These are phyloP conservation scores for Leptinotarsa haldemani DNA, from an alignment of 2,888 invertebrate genomes.

Conservation along the genomic window DNA sequence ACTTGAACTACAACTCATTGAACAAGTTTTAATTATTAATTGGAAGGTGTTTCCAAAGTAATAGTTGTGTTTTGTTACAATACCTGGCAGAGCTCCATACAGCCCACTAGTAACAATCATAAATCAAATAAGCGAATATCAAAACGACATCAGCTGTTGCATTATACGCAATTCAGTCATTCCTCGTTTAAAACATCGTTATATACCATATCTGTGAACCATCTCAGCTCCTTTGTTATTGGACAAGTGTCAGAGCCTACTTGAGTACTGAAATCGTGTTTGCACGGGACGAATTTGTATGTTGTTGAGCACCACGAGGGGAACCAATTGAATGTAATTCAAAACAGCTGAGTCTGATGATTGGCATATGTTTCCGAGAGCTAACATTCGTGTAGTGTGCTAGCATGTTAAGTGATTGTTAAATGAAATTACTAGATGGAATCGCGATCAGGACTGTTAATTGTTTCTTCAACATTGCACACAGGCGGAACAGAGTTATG, in stretches of 20 bases:
- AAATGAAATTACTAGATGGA: not conserved
- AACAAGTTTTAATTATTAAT: too few relatives aligned
- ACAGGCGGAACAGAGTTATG: not conserved
- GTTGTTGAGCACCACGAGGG: constrained; percentile 3
- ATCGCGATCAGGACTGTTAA: not conserved
- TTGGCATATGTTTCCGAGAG: constrained; percentile 4
- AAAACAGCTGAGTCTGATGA: constrained; percentile 8
- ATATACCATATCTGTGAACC: not conserved
- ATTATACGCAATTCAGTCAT: not conserved
- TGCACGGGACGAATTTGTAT: constrained; percentile 1
- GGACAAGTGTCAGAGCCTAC: not conserved
- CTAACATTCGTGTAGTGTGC: not conserved
- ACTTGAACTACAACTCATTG: too few relatives aligned
- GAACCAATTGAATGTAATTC: constrained; percentile 14
- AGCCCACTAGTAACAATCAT: too few relatives aligned
- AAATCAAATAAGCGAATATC: not conserved
- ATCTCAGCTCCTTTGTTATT: not conserved
- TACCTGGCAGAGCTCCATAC: too few relatives aligned
- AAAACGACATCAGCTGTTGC: not conserved
- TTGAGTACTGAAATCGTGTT: not conserved
- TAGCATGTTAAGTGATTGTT: constrained; percentile 3
- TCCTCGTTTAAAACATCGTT: not conserved
- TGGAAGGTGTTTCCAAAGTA: too few relatives aligned
- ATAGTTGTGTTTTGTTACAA: too few relatives aligned
- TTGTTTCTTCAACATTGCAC: not conserved